These are phyloP conservation scores for Micrasema longulum DNA, from an alignment of 1,140 invertebrate genomes.

Conservation along the genomic window DNA sequence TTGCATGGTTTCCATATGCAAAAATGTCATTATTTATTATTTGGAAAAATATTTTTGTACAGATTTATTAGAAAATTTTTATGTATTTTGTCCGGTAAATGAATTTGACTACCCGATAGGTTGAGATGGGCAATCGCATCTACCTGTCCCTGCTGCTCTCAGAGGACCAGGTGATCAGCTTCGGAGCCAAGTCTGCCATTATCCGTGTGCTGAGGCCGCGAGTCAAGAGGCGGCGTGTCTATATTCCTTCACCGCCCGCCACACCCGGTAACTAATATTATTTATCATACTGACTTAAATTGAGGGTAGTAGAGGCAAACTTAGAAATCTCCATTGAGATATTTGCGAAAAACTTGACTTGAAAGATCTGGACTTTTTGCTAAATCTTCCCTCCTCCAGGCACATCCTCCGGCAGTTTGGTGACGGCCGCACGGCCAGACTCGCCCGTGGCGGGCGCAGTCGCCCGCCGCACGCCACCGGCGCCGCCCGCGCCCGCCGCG, in stretches of 20 bases:
- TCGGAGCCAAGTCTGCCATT: constrained; percentile 91
- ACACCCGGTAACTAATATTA: constrained; percentile 76
- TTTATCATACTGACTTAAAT: too few species aligned
- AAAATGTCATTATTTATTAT: too few species aligned
- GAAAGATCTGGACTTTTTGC: too few species aligned
- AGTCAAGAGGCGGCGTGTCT: constrained; percentile 79
- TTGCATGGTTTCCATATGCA: too few species aligned
- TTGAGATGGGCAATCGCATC: constrained; percentile 67
- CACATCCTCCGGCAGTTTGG: constrained; percentile 10
- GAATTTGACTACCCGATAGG: constrained; percentile 51
- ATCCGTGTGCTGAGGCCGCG: constrained; percentile 85
- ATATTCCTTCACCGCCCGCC: constrained; percentile 84
- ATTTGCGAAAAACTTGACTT: too few species aligned
- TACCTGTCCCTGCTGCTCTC: constrained; percentile 77
- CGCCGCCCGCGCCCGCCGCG: constrained; percentile 10
- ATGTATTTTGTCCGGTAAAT: too few species aligned
- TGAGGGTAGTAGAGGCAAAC: too few species aligned
- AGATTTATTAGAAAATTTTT: neutral
- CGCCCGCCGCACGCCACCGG: neutral
- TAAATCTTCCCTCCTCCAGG: neutral
- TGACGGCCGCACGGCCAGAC: neutral
- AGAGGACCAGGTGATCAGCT: constrained; percentile 85
- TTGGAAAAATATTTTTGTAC: too few species aligned
- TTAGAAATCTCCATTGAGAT: too few species aligned
- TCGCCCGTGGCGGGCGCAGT: neutral